Conservation (phyloP, 2,797 vertebrate species). For the Eulemur mongoz region DNA sequence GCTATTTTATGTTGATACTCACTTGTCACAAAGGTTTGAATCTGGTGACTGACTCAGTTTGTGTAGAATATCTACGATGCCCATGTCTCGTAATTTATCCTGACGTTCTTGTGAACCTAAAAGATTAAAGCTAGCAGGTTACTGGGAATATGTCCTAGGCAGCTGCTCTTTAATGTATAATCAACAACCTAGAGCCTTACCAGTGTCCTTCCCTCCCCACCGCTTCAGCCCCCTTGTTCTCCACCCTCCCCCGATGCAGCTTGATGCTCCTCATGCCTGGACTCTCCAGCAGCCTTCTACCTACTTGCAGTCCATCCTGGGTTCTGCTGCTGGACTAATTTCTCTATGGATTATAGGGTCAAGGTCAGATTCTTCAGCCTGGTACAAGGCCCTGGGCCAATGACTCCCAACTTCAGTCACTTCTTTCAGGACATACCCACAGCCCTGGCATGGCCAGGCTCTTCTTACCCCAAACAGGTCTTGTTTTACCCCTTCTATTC, state of each 20-base stretch:
- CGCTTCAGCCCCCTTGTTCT: too few species aligned
- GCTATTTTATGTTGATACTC: slow-evolving; percentile 75
- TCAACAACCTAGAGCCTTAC: not conserved
- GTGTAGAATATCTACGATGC: slow-evolving; percentile 98
- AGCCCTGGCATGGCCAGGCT: not conserved
- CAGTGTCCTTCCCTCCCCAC: not conserved
- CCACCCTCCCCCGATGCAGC: too few species aligned
- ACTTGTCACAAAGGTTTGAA: slow-evolving; percentile 97
- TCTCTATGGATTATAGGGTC: not conserved
- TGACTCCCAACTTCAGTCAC: not conserved
- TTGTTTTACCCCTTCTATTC: not conserved
- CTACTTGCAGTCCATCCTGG: not conserved
- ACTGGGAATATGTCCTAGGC: not conserved
- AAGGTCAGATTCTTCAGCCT: not conserved
- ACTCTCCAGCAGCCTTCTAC: not conserved
- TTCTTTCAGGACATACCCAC: not conserved
- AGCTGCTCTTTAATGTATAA: not conserved
- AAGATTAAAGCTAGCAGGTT: slow-evolving; percentile 62
- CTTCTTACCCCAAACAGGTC: not conserved
- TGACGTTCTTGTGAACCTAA: slow-evolving; percentile 98
- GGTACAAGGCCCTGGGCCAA: not conserved
- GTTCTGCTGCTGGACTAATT: not conserved
- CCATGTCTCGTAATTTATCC: slow-evolving; percentile 97
- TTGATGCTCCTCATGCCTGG: too few species aligned
- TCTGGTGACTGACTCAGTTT: slow-evolving; percentile 96